These are phyloP conservation scores for Melanotaenia pygmaea DNA, from an alignment of 2,797 vertebrate genomes.

Conservation along the genomic window DNA sequence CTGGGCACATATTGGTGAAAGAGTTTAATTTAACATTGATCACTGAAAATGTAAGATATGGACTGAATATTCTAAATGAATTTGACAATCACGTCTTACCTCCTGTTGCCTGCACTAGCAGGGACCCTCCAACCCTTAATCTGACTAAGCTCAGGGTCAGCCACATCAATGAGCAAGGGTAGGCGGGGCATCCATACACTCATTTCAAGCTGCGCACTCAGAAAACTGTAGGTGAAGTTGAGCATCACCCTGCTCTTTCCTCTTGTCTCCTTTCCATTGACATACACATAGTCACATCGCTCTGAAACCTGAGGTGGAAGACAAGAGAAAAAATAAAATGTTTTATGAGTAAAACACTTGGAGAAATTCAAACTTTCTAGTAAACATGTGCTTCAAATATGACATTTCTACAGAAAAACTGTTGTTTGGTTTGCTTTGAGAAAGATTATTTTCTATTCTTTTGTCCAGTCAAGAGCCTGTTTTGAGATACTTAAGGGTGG, in stretches of 20 bases:
- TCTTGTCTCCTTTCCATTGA: constrained; percentile 93
- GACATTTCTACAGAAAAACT: not conserved
- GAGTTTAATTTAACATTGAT: not conserved
- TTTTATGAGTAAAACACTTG: not conserved
- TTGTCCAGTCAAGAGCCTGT: not conserved
- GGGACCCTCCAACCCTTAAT: constrained; percentile 95
- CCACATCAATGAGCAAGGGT: constrained; percentile 91
- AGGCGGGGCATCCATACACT: constrained; percentile 93
- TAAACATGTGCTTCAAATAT: not conserved
- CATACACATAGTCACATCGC: constrained; percentile 91
- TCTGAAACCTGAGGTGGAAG: constrained; percentile 86
- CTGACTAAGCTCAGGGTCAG: constrained; percentile 93
- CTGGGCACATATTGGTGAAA: not conserved
- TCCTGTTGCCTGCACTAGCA: constrained; percentile 80
- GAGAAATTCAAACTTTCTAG: not conserved
- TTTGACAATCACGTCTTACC: constrained; percentile 47
- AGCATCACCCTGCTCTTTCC: constrained; percentile 86
- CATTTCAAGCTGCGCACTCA: constrained; percentile 88
- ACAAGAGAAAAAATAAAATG: not conserved
- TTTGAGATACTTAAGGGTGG: not conserved
- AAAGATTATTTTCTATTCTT: constrained; percentile 7
- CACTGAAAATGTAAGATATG: not conserved
- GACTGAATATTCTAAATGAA: not conserved
- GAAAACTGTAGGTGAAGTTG: constrained; percentile 93
- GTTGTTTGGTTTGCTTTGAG: constrained; percentile 6